Conservation (phyloP, 2,888 invertebrate genomes). For the Parthenolecanium corni region DNA sequence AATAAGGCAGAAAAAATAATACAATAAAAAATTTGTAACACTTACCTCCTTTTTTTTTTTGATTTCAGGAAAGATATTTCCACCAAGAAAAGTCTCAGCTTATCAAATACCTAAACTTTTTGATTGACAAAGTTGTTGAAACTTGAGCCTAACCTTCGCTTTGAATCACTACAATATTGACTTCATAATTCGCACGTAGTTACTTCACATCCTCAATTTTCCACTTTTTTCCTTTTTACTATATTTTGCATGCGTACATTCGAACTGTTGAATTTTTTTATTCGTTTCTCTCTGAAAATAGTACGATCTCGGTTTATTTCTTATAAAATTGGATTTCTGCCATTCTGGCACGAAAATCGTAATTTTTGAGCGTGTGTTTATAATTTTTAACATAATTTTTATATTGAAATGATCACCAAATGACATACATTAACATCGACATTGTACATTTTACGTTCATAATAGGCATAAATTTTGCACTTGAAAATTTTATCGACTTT, state of each 20-base stretch:
- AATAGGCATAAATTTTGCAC: neutral
- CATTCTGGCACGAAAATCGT: conserved; percentile 21
- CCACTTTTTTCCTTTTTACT: no score
- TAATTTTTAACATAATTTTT: neutral
- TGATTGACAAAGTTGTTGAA: no score
- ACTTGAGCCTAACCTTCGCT: no score
- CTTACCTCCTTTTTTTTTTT: no score
- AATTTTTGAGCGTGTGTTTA: conserved; percentile 10
- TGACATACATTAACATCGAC: neutral
- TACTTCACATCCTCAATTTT: neutral
- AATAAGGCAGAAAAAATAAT: no score
- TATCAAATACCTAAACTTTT: no score
- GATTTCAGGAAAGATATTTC: no score
- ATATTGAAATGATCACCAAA: neutral
- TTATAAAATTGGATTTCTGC: neutral
- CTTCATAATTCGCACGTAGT: neutral
- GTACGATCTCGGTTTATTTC: neutral
- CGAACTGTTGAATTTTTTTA: conserved; percentile 1
- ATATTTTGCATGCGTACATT: neutral
- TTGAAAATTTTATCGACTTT: neutral
- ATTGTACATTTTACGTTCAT: neutral
- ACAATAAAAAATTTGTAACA: no score
- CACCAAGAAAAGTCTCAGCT: no score
- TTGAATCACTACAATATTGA: no score
- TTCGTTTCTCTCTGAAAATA: neutral